Base-by-base conservation (phyloP, 2,888 invertebrate genomes). In the Cerastis leucographa region DNA sequence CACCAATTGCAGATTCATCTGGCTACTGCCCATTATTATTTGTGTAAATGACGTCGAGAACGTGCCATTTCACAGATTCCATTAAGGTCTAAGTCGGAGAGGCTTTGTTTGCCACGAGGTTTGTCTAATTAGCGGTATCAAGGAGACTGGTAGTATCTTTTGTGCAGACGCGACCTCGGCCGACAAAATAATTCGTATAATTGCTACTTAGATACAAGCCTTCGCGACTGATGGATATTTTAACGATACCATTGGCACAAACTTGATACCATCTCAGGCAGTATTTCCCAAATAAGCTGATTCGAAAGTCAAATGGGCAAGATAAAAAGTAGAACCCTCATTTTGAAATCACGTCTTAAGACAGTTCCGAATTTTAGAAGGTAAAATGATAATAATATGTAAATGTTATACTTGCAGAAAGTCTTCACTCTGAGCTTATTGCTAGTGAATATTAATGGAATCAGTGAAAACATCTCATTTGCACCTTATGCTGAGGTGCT, bases 41-140 rank as follows among this genome's bases (percentile, higher is more conserved):
- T 87, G 84, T 83, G 75, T 74, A 76, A 76, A 86, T 83, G 85
- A 86, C 82, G 81, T 72, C 80, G 78, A 73, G 83, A 76, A 86
- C 86, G 89, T 88, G 88, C 88, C 88, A 88, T 91, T 90, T 85
- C 82, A 78, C 80, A 87, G 88, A 89, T 89, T 89, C 89, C 87
- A 89, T 92, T 90, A 89, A 78, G 79, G 80, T 68, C 72, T 79
- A 75, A 80, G 85, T 77, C 78, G 74, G 77, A 71, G 81, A 77
- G 85, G 87, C 90, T 91, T 91, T 93, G 93, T 92, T 91, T 91
- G 84, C 85, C 77, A 86, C 89, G 88, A 90, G 85, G 90, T 89
- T 89, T 87, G 87, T 91, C 90, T 93, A 94, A 94, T 95, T 93
- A 94, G 91, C 90, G 87, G 90, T 92, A 93, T 93, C 91, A 91